A percentile compares a stretch with the other conserved stretches of the same genome.
Conservation (phyloP, 2,797 vertebrate genomes). For the Pyrocephalus nanus region DNA sequence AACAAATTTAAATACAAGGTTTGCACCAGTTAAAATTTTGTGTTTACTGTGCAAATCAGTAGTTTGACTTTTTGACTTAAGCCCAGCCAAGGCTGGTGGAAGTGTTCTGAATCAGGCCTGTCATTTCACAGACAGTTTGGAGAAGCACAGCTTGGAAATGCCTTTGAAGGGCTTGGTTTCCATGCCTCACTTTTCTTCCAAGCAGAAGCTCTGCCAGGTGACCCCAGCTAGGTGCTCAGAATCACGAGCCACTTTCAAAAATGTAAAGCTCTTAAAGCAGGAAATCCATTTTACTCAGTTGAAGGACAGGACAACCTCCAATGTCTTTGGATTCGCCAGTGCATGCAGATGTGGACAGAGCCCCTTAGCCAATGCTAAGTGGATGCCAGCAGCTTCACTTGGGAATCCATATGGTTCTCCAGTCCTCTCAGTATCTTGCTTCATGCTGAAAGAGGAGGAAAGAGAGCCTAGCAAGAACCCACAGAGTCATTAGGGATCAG, state of each 20-base stretch:
- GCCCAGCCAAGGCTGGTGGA: not conserved
- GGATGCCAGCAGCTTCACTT: not conserved
- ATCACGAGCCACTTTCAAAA: not conserved
- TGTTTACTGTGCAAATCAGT: not conserved
- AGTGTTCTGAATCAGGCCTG: not conserved
- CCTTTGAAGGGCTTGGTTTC: not conserved
- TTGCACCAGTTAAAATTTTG: not conserved
- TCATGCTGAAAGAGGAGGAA: not conserved
- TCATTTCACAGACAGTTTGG: not conserved
- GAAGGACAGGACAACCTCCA: not conserved
- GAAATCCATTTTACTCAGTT: not conserved
- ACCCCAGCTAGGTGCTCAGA: not conserved
- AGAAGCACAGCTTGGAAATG: not conserved
- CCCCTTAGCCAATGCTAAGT: not conserved
- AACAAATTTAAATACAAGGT: not conserved
- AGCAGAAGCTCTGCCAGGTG: not conserved
- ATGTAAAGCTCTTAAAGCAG: not conserved
- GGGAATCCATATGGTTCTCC: not conserved
- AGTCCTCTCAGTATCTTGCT: not conserved
- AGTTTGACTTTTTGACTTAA: not conserved
- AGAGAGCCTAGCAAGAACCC: not conserved
- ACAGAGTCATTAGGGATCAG: not conserved
- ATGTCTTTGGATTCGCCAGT: not conserved
- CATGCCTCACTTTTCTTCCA: not conserved
- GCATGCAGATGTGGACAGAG: rapidly evolving